Percentiles rank a stretch among this genome's conserved stretches.
Conservation (phyloP, 1,140 invertebrate genomes). For the Octopus bimaculoides region DNA sequence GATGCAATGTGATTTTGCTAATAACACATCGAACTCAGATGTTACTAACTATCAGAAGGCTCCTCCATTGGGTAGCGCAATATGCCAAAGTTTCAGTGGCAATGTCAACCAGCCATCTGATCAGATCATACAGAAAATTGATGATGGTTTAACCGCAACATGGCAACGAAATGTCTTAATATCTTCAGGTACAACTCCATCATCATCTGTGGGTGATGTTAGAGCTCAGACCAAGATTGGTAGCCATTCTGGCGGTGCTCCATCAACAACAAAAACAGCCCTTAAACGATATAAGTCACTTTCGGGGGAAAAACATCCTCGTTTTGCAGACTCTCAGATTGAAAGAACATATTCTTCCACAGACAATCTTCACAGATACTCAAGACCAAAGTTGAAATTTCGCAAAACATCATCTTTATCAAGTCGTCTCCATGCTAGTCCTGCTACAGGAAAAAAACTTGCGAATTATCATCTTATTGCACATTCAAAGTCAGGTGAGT, state of each 20-base stretch:
- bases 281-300: conserved; percentile 58
- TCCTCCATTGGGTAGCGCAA: conserved; percentile 18
- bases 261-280: conserved; percentile 18
- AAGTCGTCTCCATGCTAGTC: conserved; percentile 51
- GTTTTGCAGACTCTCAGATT: conserved; percentile 37
- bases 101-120: conserved; percentile 25
- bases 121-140: conserved; percentile 49
- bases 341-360: conserved; percentile 48
- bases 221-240: neutral
- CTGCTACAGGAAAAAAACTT: conserved; percentile 50
- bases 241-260: conserved; percentile 14
- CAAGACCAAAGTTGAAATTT: conserved; percentile 52
- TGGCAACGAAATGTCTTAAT: conserved; percentile 43
- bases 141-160: conserved; percentile 43
- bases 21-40: conserved; percentile 16
- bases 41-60: conserved; percentile 23
- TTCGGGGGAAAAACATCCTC: conserved; percentile 43
- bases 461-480: conserved; percentile 52
- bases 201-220: conserved; percentile 6
- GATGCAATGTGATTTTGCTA: conserved; percentile 17
- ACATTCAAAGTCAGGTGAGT: conserved; percentile 51
- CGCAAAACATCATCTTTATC: conserved; percentile 50
- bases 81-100: conserved; percentile 1
- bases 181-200: conserved; percentile 32
- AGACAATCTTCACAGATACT: conserved; percentile 48